Base-by-base conservation (phyloP, 2,797 vertebrate genomes). In the Sebastes jordani region DNA sequence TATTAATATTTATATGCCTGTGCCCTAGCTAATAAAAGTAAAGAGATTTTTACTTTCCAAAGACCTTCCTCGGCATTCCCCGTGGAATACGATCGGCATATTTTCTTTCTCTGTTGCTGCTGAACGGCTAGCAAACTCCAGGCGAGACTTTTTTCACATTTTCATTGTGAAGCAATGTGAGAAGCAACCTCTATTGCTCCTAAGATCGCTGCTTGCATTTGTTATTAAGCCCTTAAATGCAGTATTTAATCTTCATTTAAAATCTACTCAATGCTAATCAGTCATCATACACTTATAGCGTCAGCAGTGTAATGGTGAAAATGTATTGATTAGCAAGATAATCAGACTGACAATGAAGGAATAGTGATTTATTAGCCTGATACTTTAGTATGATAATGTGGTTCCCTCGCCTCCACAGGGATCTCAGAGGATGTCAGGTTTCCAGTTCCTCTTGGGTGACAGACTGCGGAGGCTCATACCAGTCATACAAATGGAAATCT, bases 161-260 rank as follows among this genome's bases (percentile, higher is more conserved):
- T 78, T 71, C n/a, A 36, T 27, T 23, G 23, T 38, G 30, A 74
- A 25, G 25, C 18, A 22, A 42, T 9, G 36, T 25, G 52, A 61
- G 46, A 72, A 54, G 59, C 30, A 34, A 58, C 52, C 36, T 60
- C 23, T 22, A 27, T 34, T 20, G 66, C 36, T 46, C 68, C 46
- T 11, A 70, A 62, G 16, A 16, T 80, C 61, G 59, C 60, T n/a
- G 75, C 60, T 74, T 74, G 55, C 70, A 56, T 70, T 85, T 86
- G 76, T 74, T 86, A 85, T 90, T 88, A 80, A 67, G 78, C 46
- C 38, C 59, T 29, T 71, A 86, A 87, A 81, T 78, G 76, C 86
- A 36, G 76, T 74, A 80, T 91, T 92, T 90, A 89, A 90, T 91
- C 88, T 87, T 46, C 86, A 91, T 92, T 92, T 85, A 82, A 84